phyloP scores from a whole-genome alignment of 2,888 invertebrate genomes.

The Cantharis flavilabris region DNA sequence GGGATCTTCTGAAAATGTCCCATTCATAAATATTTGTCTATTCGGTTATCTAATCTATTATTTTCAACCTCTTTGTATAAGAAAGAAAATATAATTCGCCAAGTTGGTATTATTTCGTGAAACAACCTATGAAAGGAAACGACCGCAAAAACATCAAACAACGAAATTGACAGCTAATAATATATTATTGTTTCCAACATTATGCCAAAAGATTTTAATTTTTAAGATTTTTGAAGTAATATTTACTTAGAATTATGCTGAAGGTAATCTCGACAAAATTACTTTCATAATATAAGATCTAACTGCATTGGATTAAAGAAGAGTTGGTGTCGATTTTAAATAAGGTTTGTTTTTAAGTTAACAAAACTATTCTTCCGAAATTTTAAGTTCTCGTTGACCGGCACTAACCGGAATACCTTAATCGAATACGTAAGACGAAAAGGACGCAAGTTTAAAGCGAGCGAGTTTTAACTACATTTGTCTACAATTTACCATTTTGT shows the following conservation, averaged over 20 bases:
- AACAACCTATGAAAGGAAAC: background rate
- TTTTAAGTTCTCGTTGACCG: background rate
- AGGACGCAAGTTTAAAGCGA: background rate
- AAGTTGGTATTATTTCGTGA: background rate
- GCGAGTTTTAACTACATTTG: background rate
- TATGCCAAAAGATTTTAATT: background rate
- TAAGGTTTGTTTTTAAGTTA: background rate
- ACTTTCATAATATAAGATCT: background rate
- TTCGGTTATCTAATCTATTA: no score
- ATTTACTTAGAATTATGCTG: background rate
- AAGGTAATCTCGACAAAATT: background rate
- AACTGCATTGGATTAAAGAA: background rate
- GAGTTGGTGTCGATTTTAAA: background rate
- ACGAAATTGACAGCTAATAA: background rate
- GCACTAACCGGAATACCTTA: background rate
- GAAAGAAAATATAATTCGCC: background rate
- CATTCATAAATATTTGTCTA: background rate
- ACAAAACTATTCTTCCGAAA: no score
- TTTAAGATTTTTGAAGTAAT: background rate
- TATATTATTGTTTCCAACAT: background rate
- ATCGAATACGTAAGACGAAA: background rate
- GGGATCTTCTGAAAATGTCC: background rate
- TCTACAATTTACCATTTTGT: background rate
- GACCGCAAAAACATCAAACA: background rate
- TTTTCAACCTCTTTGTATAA: background rate